A percentile compares a stretch with the other conserved stretches of the same genome.
Evolutionary conservation across 2,113 vertebrate genomes (phyloP).

Genomic region (Petrocephalus zakoni): DNA sequence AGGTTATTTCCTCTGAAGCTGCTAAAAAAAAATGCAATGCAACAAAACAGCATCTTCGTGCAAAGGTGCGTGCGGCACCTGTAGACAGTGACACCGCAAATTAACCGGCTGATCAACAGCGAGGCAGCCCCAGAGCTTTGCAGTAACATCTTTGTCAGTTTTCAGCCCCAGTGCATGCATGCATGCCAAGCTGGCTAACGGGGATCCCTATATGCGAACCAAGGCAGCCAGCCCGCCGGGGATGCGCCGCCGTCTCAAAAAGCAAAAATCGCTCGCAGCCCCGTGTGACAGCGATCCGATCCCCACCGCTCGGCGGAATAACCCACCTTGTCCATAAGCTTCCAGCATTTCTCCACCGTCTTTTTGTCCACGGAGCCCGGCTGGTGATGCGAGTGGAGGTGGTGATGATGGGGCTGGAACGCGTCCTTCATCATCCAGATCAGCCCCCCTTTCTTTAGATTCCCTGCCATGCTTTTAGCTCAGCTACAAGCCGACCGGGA

Average conservation of each 20-base stretch:
- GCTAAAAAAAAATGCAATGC: background rate
- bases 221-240: background rate
- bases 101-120: background rate
- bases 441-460: conserved; percentile 83
- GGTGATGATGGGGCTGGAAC: conserved; percentile 92
- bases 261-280: background rate
- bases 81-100: background rate
- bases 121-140: background rate
- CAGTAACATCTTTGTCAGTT: background rate
- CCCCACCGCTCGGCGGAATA: background rate
- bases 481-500: conserved; percentile 45
- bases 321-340: conserved; percentile 94
- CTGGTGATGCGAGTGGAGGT: conserved; percentile 83
- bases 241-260: background rate
- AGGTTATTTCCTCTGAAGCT: background rate
- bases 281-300: background rate
- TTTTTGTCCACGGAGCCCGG: conserved; percentile 91
- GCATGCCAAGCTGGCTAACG: background rate
- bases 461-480: conserved; percentile 69
- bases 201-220: background rate
- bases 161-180: background rate
- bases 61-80: background rate
- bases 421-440: conserved; percentile 97
- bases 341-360: conserved; percentile 97
- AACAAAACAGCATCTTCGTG: background rate